phyloP scores from a whole-genome alignment of 2,888 invertebrate genomes.

The Dryadula phaetusa region DNA sequence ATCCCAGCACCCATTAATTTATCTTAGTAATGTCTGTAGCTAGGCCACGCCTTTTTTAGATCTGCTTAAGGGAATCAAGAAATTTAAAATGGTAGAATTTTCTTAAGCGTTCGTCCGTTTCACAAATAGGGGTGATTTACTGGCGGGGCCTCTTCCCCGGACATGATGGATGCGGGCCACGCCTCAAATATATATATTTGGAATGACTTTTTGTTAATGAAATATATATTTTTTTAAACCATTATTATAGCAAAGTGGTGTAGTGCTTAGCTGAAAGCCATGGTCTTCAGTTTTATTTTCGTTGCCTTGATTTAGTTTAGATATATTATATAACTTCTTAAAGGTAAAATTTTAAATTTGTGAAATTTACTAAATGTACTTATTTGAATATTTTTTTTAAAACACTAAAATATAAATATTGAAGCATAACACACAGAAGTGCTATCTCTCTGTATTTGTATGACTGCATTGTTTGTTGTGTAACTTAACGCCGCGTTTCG shows the following conservation, averaged over 20 bases:
- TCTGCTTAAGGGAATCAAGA: conserved; percentile 66
- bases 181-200: conserved; percentile 43
- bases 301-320: no score
- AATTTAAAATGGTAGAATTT: conserved; percentile 69
- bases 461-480: no score
- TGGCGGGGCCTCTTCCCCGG: conserved; percentile 55
- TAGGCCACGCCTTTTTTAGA: conserved; percentile 75
- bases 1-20: conserved; percentile 61
- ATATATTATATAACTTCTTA: no score
- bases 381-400: no score
- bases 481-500: no score
- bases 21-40: conserved; percentile 74
- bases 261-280: conserved; percentile 15
- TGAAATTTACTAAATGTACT: no score
- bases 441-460: no score
- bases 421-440: no score
- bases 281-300: no score
- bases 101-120: conserved; percentile 67
- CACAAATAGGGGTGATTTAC: conserved; percentile 70
- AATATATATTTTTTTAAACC: background rate
- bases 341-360: no score
- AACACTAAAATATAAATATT: no score
- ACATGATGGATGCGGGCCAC: conserved; percentile 48
- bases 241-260: background rate
- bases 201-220: conserved; percentile 27